Conservation (phyloP, 2,113 vertebrate species). For the Haplochromis vanheusdeni region DNA sequence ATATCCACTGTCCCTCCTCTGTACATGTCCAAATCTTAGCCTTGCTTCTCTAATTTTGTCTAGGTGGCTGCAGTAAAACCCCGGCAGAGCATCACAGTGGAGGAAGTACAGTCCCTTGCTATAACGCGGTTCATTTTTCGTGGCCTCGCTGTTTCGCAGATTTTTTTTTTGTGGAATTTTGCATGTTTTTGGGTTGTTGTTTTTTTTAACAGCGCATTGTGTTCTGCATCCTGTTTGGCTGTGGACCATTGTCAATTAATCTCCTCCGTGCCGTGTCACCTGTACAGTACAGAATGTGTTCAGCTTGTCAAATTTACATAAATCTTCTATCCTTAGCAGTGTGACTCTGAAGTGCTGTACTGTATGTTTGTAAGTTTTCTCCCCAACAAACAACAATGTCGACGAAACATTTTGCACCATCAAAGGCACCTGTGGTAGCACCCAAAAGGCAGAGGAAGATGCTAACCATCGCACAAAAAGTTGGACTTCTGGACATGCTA, state of each 20-base stretch:
- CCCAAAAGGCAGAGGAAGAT: accelerated
- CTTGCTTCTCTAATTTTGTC: not conserved
- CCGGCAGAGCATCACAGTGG: not conserved
- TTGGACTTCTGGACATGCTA: accelerated
- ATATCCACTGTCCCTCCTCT: not conserved
- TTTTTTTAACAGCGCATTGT: not conserved
- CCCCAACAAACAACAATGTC: not conserved
- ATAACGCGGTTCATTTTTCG: accelerated
- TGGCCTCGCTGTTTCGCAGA: not conserved
- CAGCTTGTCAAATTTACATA: not conserved
- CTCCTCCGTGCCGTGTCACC: accelerated
- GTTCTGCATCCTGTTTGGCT: not conserved
- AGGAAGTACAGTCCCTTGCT: not conserved
- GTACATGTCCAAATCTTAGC: not conserved
- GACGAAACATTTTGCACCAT: not conserved
- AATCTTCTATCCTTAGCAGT: not conserved
- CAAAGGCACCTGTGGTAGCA: not conserved
- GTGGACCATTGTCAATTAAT: not conserved
- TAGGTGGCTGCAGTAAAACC: not conserved
- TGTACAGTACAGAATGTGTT: accelerated
- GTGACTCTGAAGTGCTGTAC: not conserved
- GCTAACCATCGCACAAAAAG: not conserved
- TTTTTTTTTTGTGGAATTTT: not conserved
- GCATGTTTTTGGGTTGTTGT: not conserved
- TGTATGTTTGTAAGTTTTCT: not conserved